Base-by-base conservation (phyloP, 2,797 vertebrate species). In the Hipposideros larvatus region DNA sequence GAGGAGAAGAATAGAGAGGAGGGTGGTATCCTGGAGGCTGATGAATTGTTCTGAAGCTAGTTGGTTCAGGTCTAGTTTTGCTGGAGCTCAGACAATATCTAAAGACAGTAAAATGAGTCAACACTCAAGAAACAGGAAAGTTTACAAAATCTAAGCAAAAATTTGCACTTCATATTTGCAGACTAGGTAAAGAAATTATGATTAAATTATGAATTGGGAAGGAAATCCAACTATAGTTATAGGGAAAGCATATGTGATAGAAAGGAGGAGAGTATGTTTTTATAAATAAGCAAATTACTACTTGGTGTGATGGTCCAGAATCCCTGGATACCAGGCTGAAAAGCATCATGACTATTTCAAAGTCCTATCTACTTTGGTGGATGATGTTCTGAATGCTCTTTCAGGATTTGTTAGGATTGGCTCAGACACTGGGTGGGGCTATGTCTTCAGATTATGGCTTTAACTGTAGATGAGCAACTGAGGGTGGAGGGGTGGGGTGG, bases 311-410 rank as follows among this genome's bases (percentile, higher is more conserved):
- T 43, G 28, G 13, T 14, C 51, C 41, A 46, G 5, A 59, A 2
- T 21, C 14, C 14, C 11, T 37, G 5, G 16, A n/a, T 43, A 57
- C 4, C 37, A 61, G n/a, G 31, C 0, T 55, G 24, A 6, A 82
- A 26, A 65, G 4, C 7, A 15, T 2, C 1, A 1, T 46, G 19
- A 4, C 6, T 43, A 28, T 5, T 43, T 53, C 1, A 10, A 48
- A 6, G 59, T 75, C 26, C 37, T 61, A 9, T 2, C 2, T 51
- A 4, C 1, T 2, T 51, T 5, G 3, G 0, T 53, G 26, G 18
- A 2, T 79, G 13, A 43, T 11, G 0, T 37, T 66, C 26, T 75
- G 31, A 87, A 61, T 57, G 34, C 48, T 79, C 22, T 57, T 55
- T 61, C 15, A 61, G 37, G 13, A 22, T 41, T 19, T 24, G 24